Conservation (phyloP, 2,888 invertebrate genomes). For the Priocnemis perturbator region DNA sequence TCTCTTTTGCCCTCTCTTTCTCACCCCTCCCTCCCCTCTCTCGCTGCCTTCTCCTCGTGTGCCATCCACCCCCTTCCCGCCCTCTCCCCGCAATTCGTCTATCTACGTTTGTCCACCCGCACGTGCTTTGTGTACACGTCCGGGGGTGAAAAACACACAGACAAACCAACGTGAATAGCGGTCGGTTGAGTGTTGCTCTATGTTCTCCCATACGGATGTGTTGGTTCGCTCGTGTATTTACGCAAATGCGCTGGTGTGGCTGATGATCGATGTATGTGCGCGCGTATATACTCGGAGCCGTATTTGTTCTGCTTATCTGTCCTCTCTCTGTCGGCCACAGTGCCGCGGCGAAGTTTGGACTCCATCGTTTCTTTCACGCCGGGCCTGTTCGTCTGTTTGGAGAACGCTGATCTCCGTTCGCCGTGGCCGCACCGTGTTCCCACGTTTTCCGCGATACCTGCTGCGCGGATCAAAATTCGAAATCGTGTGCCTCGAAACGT, state of each 20-base stretch:
- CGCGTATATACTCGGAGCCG: neutral
- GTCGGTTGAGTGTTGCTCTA: neutral
- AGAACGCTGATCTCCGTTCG: constrained; percentile 14
- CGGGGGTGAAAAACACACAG: constrained; percentile 2
- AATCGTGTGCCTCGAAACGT: too few relatives aligned
- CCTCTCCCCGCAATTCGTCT: neutral
- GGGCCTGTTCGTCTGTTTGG: constrained; percentile 2
- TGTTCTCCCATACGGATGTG: neutral
- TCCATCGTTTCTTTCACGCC: constrained; percentile 6
- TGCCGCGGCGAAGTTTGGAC: too few relatives aligned
- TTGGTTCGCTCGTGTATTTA: neutral
- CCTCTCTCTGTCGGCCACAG: neutral
- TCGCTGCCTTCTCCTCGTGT: neutral
- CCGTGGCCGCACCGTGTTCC: too few relatives aligned
- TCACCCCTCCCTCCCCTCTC: constrained; percentile 6
- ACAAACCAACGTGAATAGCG: too few relatives aligned
- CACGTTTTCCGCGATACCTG: too few relatives aligned
- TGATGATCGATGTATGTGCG: neutral
- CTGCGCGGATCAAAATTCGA: too few relatives aligned
- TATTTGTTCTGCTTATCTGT: neutral
- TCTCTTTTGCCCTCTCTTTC: constrained; percentile 16
- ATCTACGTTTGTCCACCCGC: constrained; percentile 5
- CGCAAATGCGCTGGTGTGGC: neutral
- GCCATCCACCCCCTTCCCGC: neutral
- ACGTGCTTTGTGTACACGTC: constrained; percentile 7